Evolutionary conservation across 2,113 vertebrate species (phyloP).

Genomic region (Cyphomyrus plagiostoma): DNA sequence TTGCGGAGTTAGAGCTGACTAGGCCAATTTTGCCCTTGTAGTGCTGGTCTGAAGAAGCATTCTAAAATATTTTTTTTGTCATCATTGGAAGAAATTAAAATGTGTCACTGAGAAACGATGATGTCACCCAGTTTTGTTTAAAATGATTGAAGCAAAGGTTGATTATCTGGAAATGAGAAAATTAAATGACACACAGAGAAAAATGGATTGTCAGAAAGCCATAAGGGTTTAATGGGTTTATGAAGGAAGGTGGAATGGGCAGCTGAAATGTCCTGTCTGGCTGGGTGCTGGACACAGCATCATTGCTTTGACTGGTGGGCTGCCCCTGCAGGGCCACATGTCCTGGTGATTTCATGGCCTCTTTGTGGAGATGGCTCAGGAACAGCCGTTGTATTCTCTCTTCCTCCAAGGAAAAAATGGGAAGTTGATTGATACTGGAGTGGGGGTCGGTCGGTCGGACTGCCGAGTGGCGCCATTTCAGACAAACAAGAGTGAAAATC

Average conservation of each 20-base stretch:
- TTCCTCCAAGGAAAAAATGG: conserved; percentile 32
- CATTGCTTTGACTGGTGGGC: not conserved
- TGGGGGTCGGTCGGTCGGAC: conserved; percentile 12
- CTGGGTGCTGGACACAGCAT: not conserved
- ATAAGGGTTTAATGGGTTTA: not conserved
- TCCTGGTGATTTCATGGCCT: conserved; percentile 32
- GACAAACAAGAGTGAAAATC: conserved; percentile 38
- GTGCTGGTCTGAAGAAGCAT: not conserved
- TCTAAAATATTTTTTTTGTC: not conserved
- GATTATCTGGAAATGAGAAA: not conserved
- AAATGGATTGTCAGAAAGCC: not conserved
- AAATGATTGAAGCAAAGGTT: not conserved
- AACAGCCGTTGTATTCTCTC: conserved; percentile 27
- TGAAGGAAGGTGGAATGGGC: not conserved
- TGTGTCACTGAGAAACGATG: not conserved
- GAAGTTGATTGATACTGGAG: conserved; percentile 40
- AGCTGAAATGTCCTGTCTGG: not conserved
- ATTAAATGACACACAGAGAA: not conserved
- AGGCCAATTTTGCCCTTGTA: not conserved
- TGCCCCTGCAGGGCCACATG: conserved; percentile 29
- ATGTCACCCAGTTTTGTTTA: not conserved
- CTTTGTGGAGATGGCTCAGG: conserved; percentile 39
- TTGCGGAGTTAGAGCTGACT: not conserved
- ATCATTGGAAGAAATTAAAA: not conserved
- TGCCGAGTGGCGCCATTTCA: conserved; percentile 38